These are phyloP conservation scores for Phania funesta DNA, from an alignment of 2,888 invertebrate species.

Conservation along the genomic window DNA sequence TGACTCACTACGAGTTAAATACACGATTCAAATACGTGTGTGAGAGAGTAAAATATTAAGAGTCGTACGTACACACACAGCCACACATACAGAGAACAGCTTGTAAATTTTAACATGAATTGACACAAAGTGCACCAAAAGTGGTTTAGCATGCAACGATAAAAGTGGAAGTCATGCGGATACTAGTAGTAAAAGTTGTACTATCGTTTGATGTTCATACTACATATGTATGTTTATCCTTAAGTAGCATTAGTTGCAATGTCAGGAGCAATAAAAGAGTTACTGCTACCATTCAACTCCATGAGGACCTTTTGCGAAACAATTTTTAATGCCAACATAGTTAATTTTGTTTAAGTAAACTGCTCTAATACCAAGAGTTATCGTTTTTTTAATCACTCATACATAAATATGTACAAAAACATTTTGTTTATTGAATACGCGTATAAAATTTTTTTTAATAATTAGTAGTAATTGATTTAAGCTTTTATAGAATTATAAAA, in stretches of 20 bases:
- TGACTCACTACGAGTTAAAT: no score
- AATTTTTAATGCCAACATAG: slow-evolving; percentile 44
- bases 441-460: background rate
- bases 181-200: background rate
- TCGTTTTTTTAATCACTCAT: background rate
- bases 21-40: background rate
- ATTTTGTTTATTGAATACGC: background rate
- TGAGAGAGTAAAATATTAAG: background rate
- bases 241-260: background rate
- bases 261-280: slow-evolving; percentile 23
- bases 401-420: background rate
- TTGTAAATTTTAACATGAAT: slow-evolving; percentile 56
- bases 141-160: slow-evolving; percentile 62
- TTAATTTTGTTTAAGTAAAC: background rate
- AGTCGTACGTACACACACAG: background rate
- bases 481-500: background rate
- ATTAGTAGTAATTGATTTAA: no score
- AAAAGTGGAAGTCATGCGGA: background rate
- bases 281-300: slow-evolving; percentile 7
- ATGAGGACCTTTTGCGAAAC: slow-evolving; percentile 20
- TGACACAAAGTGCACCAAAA: slow-evolving; percentile 60
- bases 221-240: background rate
- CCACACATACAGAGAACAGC: background rate
- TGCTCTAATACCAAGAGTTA: background rate
- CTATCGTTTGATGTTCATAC: background rate